A percentile compares a stretch with the other conserved stretches of the same genome.
These are phyloP conservation scores for Leptodactylus fuscus DNA, from an alignment of 2,113 vertebrate species.

Conservation along the genomic window DNA sequence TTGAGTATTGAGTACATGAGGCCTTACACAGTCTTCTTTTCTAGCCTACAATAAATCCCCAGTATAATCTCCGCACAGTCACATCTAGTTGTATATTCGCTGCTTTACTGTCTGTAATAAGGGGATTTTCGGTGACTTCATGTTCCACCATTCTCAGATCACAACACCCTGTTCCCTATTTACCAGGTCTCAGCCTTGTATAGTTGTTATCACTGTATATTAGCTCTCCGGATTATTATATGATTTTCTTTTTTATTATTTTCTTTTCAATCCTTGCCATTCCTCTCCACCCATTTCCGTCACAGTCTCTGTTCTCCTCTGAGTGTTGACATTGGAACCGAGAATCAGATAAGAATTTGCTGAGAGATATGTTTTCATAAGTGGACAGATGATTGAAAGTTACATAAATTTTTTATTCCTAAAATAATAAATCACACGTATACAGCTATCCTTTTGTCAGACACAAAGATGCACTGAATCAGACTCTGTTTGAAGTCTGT, in stretches of 20 bases:
- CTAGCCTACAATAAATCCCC: not conserved
- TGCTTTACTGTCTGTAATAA: not conserved
- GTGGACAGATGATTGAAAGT: not conserved
- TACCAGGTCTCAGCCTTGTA: not conserved
- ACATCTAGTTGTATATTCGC: not conserved
- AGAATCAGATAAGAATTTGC: conserved; percentile 16
- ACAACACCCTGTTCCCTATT: not conserved
- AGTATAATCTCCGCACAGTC: not conserved
- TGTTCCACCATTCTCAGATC: not conserved
- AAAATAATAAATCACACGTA: not conserved
- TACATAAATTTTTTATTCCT: not conserved
- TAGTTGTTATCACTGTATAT: not conserved
- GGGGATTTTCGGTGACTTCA: not conserved
- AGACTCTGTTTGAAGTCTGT: no score
- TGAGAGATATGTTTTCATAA: not conserved
- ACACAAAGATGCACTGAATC: no score
- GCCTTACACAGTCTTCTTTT: not conserved
- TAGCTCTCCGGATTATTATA: not conserved
- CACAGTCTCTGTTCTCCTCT: not conserved
- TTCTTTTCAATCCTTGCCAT: not conserved
- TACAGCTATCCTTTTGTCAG: no score
- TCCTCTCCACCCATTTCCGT: conserved; percentile 12
- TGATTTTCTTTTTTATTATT: not conserved
- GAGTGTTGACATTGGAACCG: not conserved
- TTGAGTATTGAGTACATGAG: no score